These are phyloP conservation scores for Drosophila tsacasi DNA, from an alignment of 1,140 invertebrate genomes.

Conservation along the genomic window DNA sequence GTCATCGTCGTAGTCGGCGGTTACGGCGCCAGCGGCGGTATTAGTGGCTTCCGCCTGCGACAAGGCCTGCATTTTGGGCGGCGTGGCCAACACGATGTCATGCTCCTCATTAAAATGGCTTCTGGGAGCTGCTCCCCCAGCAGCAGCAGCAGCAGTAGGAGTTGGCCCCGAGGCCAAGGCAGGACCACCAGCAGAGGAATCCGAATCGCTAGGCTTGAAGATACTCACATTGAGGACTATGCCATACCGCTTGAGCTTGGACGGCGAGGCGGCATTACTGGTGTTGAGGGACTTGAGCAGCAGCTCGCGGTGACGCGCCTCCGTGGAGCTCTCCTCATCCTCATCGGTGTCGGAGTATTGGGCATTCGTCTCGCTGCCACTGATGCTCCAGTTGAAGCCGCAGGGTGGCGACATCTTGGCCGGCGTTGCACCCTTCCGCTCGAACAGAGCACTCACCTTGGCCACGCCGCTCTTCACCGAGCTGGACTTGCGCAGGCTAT, in stretches of 20 bases:
- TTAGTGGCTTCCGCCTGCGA: conserved; percentile 39
- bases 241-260: conserved; percentile 80
- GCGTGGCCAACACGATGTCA: conserved; percentile 75
- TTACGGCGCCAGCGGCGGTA: neutral
- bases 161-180: neutral
- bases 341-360: conserved; percentile 72
- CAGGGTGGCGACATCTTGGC: conserved; percentile 77
- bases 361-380: conserved; percentile 55
- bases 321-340: conserved; percentile 58
- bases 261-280: conserved; percentile 17
- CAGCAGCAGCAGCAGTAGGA: conserved; percentile 2
- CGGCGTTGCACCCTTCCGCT: conserved; percentile 47
- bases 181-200: neutral
- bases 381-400: conserved; percentile 84
- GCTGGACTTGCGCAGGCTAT: conserved; percentile 56
- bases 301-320: conserved; percentile 57
- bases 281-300: conserved; percentile 46
- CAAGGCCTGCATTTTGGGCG: conserved; percentile 69
- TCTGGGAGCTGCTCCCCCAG: conserved; percentile 56
- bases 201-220: conserved; percentile 52
- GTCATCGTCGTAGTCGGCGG: conserved; percentile 76
- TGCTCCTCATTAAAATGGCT: conserved; percentile 78
- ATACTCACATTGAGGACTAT: conserved; percentile 82
- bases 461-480: conserved; percentile 64
- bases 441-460: conserved; percentile 71